Evolutionary conservation across 2,797 vertebrate species (phyloP).

Genomic region (Acridotheres tristis): DNA sequence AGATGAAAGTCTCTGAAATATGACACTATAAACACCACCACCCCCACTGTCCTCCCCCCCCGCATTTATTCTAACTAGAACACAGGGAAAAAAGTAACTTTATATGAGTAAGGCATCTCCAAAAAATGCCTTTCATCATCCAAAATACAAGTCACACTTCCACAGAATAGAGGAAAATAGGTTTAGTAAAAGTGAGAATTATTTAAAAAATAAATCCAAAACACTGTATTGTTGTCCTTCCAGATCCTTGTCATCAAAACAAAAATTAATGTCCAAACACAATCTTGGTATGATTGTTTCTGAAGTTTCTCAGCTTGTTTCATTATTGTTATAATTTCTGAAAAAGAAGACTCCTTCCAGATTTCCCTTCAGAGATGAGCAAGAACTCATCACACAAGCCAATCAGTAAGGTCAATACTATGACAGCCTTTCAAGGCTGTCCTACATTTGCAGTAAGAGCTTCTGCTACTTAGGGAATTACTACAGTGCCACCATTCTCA

Average conservation of each 20-base stretch:
- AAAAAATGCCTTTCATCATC: not conserved
- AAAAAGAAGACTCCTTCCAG: not conserved
- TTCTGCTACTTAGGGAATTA: not conserved
- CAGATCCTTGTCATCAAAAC: not conserved
- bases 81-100: not conserved
- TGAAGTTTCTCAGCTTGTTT: not conserved
- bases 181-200: not conserved
- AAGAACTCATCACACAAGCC: not conserved
- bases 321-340: not conserved
- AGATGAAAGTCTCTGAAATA: conserved; percentile 37
- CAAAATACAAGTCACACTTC: not conserved
- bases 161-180: not conserved
- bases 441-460: not conserved
- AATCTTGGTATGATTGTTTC: not conserved
- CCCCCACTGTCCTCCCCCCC: not conserved
- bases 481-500: not conserved
- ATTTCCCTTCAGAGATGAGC: not conserved
- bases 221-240: not conserved
- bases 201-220: not conserved
- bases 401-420: not conserved
- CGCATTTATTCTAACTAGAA: not conserved
- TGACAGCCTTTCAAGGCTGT: not conserved
- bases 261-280: not conserved
- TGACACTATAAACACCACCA: not conserved
- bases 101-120: not conserved